Percentiles rank a stretch among this genome's conserved stretches.
Evolutionary conservation across 1,140 invertebrate species (phyloP).

Genomic region (Apis dorsata): DNA sequence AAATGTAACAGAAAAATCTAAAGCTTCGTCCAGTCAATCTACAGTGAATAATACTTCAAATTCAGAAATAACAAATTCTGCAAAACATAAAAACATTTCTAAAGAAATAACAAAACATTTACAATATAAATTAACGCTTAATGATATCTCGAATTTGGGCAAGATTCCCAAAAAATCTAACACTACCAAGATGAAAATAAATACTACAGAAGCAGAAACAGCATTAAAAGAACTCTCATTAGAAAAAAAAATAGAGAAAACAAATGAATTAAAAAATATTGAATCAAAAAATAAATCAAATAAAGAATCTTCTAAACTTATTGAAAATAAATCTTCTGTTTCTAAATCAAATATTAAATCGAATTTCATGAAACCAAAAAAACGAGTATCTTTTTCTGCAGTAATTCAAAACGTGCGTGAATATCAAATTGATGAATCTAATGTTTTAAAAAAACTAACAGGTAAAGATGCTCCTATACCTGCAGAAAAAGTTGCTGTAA

Average conservation of each 20-base stretch:
- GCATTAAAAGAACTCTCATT: neutral
- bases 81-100: neutral
- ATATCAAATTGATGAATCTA: constrained; percentile 65
- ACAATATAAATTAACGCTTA: neutral
- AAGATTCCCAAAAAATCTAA: constrained; percentile 27
- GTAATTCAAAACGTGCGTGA: constrained; percentile 39
- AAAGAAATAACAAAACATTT: neutral
- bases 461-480: constrained; percentile 62
- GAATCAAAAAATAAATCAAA: neutral
- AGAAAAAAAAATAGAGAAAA: neutral
- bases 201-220: neutral
- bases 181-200: neutral
- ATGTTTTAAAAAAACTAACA: constrained; percentile 61
- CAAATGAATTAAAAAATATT: neutral
- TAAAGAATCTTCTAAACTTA: constrained; percentile 14
- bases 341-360: neutral
- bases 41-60: neutral
- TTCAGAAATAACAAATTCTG: neutral
- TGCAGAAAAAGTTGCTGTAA: constrained; percentile 18
- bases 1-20: neutral
- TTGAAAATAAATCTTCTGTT: too few species aligned
- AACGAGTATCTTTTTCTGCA: constrained; percentile 64
- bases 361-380: constrained; percentile 7
- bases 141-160: neutral
- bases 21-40: neutral